phyloP scores from a whole-genome alignment of 2,888 invertebrate species.

The Synergus japonicus region DNA sequence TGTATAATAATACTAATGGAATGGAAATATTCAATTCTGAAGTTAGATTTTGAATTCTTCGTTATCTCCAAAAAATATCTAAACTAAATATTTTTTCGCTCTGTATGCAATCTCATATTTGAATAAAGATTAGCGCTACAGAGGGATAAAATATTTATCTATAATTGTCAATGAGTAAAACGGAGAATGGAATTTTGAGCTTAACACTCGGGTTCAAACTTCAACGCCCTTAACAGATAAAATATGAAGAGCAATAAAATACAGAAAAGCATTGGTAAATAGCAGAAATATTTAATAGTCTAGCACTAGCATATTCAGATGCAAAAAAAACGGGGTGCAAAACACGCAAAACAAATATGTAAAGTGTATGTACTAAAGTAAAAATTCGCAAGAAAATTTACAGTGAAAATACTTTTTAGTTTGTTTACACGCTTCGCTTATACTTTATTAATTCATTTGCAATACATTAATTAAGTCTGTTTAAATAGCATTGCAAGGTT shows the following conservation, averaged over 20 bases:
- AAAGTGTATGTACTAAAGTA: constrained; percentile 26
- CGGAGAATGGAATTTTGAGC: too few species aligned
- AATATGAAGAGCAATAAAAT: background rate
- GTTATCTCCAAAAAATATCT: too few species aligned
- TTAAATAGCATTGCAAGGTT: constrained; percentile 75
- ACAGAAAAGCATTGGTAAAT: background rate
- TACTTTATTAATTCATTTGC: constrained; percentile 76
- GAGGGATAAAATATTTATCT: too few species aligned
- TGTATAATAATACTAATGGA: too few species aligned
- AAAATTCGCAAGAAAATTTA: constrained; percentile 53
- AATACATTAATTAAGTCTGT: constrained; percentile 77
- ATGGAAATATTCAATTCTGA: too few species aligned
- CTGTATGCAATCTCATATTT: too few species aligned
- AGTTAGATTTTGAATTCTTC: too few species aligned
- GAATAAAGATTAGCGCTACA: too few species aligned
- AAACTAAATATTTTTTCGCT: too few species aligned
- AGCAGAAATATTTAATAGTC: constrained; percentile 16
- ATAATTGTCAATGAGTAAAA: too few species aligned
- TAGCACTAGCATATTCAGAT: background rate
- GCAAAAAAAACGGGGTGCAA: constrained; percentile 11
- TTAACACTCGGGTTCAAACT: too few species aligned
- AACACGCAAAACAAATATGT: background rate
- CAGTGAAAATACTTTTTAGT: constrained; percentile 46
- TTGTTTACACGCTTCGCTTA: constrained; percentile 76
- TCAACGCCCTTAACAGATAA: background rate